Base-by-base conservation (phyloP, 2,113 vertebrate species). In the Gambusia holbrooki region DNA sequence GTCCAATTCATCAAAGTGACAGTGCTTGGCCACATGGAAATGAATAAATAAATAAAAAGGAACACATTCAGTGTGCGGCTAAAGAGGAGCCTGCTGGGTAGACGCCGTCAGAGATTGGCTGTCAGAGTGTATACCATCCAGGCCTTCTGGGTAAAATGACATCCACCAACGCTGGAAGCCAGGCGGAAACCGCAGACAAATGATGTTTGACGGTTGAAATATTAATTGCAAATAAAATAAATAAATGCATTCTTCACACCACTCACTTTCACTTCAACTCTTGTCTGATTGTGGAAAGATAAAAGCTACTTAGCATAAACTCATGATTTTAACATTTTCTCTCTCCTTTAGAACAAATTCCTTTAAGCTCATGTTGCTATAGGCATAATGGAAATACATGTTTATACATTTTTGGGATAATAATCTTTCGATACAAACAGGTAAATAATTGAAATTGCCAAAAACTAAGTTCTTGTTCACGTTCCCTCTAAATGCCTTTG, bases 1-100 rank as follows among this genome's bases (percentile, higher is more conserved):
- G 88, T 85, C 88, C 84, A 86, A 93, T 94, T 94, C 83, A 90
- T 94, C 93, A 95, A 83, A 84, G 83, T 93, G 93, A 93, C 93
- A 94, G 92, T 74, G 76, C 81, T 85, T 86, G 83, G 88, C 86
- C 87, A 83, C 81, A 61, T 90, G 90, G 90, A 93, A 90, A 91
- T 91, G 81, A 93, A 92, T 84, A 84, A 91, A 91, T 93, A 93
- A 92, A 93, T 92, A 93, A 93, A 88, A 82, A 78, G 71, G 84
- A 90, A 92, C 58, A 66, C 89, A 78, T 88, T 87, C 77, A 77
- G 87, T 78, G 75, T 88, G 80, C 81, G 90, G 90, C 93, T 93
- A 86, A 91, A 91, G 88, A 80, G 80, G 71, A 73, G 81, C 85
- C 81, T 81, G 82, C 81, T 88, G 81, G 80, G 80, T 58, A 77